Base-by-base conservation (phyloP, 2,113 vertebrate species). In the Proteles cristata region DNA sequence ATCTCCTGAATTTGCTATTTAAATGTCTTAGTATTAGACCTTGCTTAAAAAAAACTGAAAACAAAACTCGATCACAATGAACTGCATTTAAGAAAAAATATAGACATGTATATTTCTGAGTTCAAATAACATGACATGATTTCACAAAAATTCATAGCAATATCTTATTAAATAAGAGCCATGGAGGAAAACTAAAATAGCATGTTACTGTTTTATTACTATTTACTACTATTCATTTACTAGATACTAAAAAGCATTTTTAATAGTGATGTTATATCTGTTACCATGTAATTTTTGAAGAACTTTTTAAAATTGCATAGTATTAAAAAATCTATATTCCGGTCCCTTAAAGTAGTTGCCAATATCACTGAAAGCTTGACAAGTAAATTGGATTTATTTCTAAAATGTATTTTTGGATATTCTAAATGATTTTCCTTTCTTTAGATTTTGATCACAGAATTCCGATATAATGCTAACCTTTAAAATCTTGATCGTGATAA, bases 141-240 rank as follows among this genome's bases (percentile, higher is more conserved):
- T 98, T 88, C 97, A 96, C 97, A 96, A 97, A 96, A 92, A 39
- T 12, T 94, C 50, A 15, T 55, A 96, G 35, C 92, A 88, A 97
- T 89, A 61, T 12, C 23, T 74, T 86, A 85, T 50, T 92, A 93
- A 87, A 81, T 86, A 96, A 94, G 7, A 90, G 3, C 9, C 80
- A 83, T 61, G 74, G 43, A 94, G 81, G 16, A 97, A 96, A 98
- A 98, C 48, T 6, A 25, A 96, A 98, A 97, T 77, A 28, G 5
- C 87, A n/a, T 93, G 58, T 97, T 73, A 33, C 88, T 83, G 1
- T 95, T 76, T 97, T 94, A 90, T 83, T 97, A 88, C 90, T 79
- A 33, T 61, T 94, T 93, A 76, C 88, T 81, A 74, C 65, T 63
- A 53, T 96, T 66, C 12, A 66, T 89, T 98, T 48, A 95, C 93